Percentiles rank a stretch among this genome's conserved stretches.
Evolutionary conservation across 1,140 invertebrate species (phyloP).

Genomic region (Danaus plexippus): DNA sequence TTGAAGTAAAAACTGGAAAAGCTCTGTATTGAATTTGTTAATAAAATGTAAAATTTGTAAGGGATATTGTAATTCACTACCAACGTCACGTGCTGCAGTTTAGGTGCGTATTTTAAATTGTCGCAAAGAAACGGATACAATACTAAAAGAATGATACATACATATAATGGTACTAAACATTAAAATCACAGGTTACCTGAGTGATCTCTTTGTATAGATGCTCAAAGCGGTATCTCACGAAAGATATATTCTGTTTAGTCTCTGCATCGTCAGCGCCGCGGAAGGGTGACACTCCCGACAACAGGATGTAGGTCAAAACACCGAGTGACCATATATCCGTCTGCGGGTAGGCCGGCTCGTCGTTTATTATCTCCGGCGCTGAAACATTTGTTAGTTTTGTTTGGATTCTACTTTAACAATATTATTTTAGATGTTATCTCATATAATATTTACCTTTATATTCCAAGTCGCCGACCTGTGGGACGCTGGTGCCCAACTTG

Average conservation of each 20-base stretch:
- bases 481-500: slow-evolving; percentile 82
- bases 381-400: slow-evolving; percentile 19
- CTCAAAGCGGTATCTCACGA: slow-evolving; percentile 95
- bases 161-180: not conserved
- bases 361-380: slow-evolving; percentile 94
- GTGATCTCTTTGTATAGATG: slow-evolving; percentile 95
- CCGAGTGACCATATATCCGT: slow-evolving; percentile 98
- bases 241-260: slow-evolving; percentile 92
- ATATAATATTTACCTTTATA: slow-evolving; percentile 75
- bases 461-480: slow-evolving; percentile 78
- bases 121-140: no score
- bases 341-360: slow-evolving; percentile 87
- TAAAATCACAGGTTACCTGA: slow-evolving; percentile 75
- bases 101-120: no score
- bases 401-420: no score
- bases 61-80: no score
- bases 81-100: no score
- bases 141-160: no score
- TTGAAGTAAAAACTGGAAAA: no score
- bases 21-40: no score
- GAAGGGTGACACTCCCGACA: slow-evolving; percentile 96
- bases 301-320: slow-evolving; percentile 92
- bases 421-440: no score
- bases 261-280: slow-evolving; percentile 85
- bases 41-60: no score